phyloP scores from a whole-genome alignment of 2,888 invertebrate species.

The Podabrus alpinus region DNA sequence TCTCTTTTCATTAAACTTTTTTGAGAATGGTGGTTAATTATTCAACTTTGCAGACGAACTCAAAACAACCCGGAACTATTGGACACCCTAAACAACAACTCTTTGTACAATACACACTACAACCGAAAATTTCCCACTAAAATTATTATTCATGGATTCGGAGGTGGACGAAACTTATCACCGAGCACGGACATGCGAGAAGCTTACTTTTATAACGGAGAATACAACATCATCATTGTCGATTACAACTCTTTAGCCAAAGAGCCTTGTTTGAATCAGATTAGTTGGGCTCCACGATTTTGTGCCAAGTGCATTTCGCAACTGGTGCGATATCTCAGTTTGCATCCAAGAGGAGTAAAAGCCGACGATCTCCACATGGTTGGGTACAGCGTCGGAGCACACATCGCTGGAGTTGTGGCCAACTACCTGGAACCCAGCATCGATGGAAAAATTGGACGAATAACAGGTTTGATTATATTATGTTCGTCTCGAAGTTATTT shows the following conservation, averaged over 20 bases:
- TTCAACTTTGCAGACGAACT: constrained; percentile 62
- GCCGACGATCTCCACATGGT: constrained; percentile 80
- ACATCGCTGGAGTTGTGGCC: constrained; percentile 81
- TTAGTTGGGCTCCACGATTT: constrained; percentile 56
- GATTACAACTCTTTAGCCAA: constrained; percentile 80
- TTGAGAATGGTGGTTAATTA: neutral
- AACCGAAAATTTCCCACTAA: constrained; percentile 81
- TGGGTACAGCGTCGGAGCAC: constrained; percentile 86
- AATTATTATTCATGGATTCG: constrained; percentile 89
- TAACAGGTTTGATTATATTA: constrained; percentile 65
- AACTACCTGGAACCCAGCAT: constrained; percentile 75
- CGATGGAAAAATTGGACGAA: constrained; percentile 79
- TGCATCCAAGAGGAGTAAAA: constrained; percentile 75
- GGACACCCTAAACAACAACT: constrained; percentile 70
- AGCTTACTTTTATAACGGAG: constrained; percentile 78
- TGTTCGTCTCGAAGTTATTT: neutral
- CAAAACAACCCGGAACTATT: constrained; percentile 75
- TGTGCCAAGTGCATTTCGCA: constrained; percentile 77
- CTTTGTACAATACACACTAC: constrained; percentile 75
- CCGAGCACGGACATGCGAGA: constrained; percentile 85
- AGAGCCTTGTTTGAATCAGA: constrained; percentile 77
- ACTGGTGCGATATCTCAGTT: constrained; percentile 75
- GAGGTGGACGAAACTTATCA: constrained; percentile 78
- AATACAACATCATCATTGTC: constrained; percentile 86
- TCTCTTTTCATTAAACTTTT: no score